phyloP scores from a whole-genome alignment of 2,888 invertebrate species.

The Nomada fabriciana region DNA sequence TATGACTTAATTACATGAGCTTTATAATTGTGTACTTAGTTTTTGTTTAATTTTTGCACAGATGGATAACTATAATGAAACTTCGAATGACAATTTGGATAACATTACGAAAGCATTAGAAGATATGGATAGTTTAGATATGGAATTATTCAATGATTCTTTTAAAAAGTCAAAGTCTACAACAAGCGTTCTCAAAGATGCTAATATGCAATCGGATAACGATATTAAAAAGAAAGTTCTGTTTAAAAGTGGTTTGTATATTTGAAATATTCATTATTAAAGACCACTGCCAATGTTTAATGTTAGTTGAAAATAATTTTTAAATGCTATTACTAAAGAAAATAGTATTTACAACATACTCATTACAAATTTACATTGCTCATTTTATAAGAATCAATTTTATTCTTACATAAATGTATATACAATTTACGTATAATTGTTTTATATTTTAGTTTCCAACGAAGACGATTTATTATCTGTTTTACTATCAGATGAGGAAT shows the following conservation, averaged over 20 bases:
- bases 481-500: slow-evolving; percentile 72
- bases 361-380: background rate
- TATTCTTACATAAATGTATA: background rate
- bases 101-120: slow-evolving; percentile 69
- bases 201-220: slow-evolving; percentile 26
- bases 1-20: no score
- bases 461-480: slow-evolving; percentile 74
- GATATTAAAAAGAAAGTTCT: slow-evolving; percentile 75
- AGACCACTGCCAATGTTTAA: background rate
- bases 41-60: slow-evolving; percentile 20
- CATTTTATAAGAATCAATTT: slow-evolving; percentile 6
- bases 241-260: slow-evolving; percentile 73
- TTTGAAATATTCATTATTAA: slow-evolving; percentile 2
- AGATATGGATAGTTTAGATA: slow-evolving; percentile 76
- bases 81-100: slow-evolving; percentile 63
- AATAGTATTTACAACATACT: no score
- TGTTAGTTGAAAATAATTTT: background rate
- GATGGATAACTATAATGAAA: slow-evolving; percentile 65
- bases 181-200: slow-evolving; percentile 41
- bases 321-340: no score
- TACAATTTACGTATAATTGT: slow-evolving; percentile 2
- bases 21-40: background rate
- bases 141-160: slow-evolving; percentile 70
- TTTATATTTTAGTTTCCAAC: slow-evolving; percentile 31
- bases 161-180: slow-evolving; percentile 61